Base-by-base conservation (phyloP, 2,113 vertebrate genomes). In the Numida meleagris region DNA sequence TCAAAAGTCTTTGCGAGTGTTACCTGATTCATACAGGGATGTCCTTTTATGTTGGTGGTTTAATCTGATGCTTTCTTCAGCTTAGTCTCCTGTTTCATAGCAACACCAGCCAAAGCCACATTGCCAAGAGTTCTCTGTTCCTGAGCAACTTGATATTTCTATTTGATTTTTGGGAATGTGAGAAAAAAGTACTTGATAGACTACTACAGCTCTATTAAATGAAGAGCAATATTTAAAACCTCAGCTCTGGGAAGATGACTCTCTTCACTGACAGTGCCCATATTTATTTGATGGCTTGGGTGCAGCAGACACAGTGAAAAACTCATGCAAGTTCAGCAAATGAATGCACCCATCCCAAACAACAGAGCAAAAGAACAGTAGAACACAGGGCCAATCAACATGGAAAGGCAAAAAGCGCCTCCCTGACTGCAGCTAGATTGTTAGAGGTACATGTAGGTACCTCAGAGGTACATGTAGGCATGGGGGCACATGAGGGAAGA, bases 361-460 rank as follows among this genome's bases (percentile, higher is more conserved):
- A 68, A 50, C 12, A 46, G 73, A 77, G 20, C 10, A 1, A 0
- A 6, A 27, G 40, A 73, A 51, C 14, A 77, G 23, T 12, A 79
- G 43, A 76, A 10, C 38, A 45, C 3, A 4, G 8, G 10, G 31
- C 33, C 3, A 0, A 4, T 68, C 0, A 0, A 7, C 8, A 3
- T 10, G 25, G 8, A 46, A 38, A 57, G 6, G 1, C 16, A 19
- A 70, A 13, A 10, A 14, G 4, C 5, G 59, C 13, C 46, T 17
- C 38, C 66, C 66, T 72, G 81, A 4, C 33, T 66, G 43, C 14
- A 58, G n/a, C n/a, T n/a, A n/a, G n/a, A n/a, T n/a, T n/a, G n/a
- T n/a, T n/a, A n/a, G n/a, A n/a, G n/a, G n/a, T n/a, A n/a, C n/a
- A n/a, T n/a, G n/a, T n/a, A n/a, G n/a, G n/a, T n/a, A 45, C 33